Evolutionary conservation across 2,113 vertebrate genomes (phyloP).

Genomic region (Casuarius casuarius): DNA sequence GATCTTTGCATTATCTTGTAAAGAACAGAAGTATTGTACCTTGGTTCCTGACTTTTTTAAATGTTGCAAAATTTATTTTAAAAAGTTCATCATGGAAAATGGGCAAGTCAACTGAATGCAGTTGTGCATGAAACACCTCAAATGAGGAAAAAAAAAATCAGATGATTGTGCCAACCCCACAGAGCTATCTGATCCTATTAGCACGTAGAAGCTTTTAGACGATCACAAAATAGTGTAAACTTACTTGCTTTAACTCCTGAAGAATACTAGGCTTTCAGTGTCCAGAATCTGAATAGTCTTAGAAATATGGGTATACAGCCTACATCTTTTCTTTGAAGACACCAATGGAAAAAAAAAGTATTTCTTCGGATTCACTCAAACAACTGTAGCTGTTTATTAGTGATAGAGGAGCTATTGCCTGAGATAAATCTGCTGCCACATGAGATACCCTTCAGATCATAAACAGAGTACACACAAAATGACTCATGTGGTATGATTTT

Average conservation of each 20-base stretch:
- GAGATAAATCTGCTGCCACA: too few relatives aligned
- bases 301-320: not conserved
- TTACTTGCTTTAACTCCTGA: not conserved
- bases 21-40: not conserved
- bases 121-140: not conserved
- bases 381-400: too few relatives aligned
- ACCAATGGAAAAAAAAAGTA: not conserved
- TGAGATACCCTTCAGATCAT: not conserved
- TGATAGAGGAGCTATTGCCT: too few relatives aligned
- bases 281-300: not conserved
- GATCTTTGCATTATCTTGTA: not conserved
- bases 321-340: not conserved
- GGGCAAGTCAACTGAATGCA: not conserved
- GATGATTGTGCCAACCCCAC: not conserved
- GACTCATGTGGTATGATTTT: not conserved
- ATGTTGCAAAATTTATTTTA: not conserved
- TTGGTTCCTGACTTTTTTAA: not conserved
- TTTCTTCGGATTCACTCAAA: too few relatives aligned
- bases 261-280: not conserved
- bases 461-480: not conserved
- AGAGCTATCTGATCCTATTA: not conserved
- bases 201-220: not conserved
- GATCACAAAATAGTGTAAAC: not conserved
- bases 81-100: not conserved
- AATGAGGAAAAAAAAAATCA: not conserved